Base-by-base conservation (phyloP, 2,113 vertebrate species). In the Dicerorhinus sumatrensis region DNA sequence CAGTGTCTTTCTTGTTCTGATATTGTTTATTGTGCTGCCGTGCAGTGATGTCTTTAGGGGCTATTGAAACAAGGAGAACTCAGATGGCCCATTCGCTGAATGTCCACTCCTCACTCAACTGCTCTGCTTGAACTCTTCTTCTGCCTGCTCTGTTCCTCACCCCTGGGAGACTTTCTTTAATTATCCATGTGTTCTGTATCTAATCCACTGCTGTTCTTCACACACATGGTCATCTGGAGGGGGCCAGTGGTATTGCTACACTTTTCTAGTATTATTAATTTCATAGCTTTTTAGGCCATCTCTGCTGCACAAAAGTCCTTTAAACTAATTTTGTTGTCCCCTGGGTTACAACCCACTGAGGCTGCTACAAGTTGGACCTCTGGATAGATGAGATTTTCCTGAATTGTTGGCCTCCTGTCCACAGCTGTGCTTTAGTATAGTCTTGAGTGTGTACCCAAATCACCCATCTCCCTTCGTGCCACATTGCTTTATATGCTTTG, bases 181-280 rank as follows among this genome's bases (percentile, higher is more conserved):
- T 54, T 65, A 20, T 51, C 7, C 42, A 7, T 56, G 1, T 79
- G 72, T 84, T 88, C 20, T 65, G 6, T 92, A 60, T 70, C 39
- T 79, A 75, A 91, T 67, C 46, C 5, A 25, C 31, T 62, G 7
- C 48, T 63, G 6, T 89, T 87, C 93, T 92, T 70, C 9, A 73
- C 31, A 77, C 56, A 70, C 9, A 65, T 72, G 63, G 3, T 56
- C 51, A 51, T 72, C 62, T 89, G 77, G 72, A 69, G 31, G 36
- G 90, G 29, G 58, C 27, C 31, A 75, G 72, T 72, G 6, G 16
- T 95, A 39, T 93, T 31, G 85, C 56, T 89, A 31, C 54, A 10
- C 65, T 81, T 94, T 92, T 95, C 29, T 91, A 51, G 31, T 72
- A 87, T 94, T 58, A 92, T 80, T 70, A 84, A 54, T 2, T 46